Percentiles rank a stretch among this genome's conserved stretches.
These are phyloP conservation scores for Lichenostomus cassidix DNA, from an alignment of 2,113 vertebrate genomes.

Conservation along the genomic window DNA sequence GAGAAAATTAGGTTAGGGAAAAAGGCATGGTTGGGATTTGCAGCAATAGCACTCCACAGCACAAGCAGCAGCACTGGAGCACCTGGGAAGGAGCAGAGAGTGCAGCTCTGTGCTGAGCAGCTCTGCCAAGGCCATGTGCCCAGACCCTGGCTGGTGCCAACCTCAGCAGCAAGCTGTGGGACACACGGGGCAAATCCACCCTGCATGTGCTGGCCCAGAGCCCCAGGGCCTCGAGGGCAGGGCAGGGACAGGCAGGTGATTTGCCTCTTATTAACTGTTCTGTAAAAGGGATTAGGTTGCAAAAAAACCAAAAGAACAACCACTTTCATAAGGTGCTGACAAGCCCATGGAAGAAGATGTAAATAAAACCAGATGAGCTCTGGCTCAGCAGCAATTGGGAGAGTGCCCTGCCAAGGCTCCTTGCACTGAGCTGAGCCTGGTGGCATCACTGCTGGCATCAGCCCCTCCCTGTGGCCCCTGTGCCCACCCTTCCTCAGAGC, in stretches of 20 bases:
- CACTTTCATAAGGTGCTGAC: not conserved
- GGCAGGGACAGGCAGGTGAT: not conserved
- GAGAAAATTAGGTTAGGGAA: not conserved
- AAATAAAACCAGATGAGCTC: not conserved
- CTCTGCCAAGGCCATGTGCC: not conserved
- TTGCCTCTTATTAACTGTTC: not conserved
- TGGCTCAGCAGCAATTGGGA: not conserved
- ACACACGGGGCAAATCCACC: not conserved
- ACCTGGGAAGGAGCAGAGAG: fast-evolving
- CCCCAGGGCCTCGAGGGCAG: not conserved
- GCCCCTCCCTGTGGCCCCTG: not conserved
- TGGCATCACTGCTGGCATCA: not conserved
- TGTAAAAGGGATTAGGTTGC: not conserved
- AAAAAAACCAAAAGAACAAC: not conserved
- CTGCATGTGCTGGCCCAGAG: not conserved
- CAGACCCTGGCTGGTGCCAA: not conserved
- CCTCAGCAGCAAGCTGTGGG: not conserved
- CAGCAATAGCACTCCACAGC: not conserved
- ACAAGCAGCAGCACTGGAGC: not conserved
- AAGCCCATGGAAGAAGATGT: not conserved
- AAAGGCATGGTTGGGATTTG: not conserved
- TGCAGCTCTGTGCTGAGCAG: not conserved
- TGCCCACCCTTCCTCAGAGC: not conserved
- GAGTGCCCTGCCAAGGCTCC: not conserved
- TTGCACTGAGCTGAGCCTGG: fast-evolving